Base-by-base conservation (phyloP, 2,797 vertebrate genomes). In the Champsocephalus esox region DNA sequence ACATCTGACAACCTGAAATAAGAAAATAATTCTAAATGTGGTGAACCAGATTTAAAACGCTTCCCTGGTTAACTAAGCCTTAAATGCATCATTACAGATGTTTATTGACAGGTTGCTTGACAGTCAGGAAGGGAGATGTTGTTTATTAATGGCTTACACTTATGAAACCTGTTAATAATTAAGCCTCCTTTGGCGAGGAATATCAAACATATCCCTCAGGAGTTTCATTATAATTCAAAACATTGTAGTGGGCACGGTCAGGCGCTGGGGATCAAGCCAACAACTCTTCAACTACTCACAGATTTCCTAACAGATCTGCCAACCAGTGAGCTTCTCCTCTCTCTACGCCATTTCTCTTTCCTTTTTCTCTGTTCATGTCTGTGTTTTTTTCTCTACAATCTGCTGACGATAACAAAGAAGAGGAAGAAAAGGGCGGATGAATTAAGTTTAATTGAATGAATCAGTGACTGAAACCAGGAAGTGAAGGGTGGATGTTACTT, bases 191-290 rank as follows among this genome's bases (percentile, higher is more conserved):
- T 56, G 57, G 80, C 34, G 1, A 75, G 13, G 34, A 17, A 70
- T 51, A 44, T 41, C 17, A 73, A 65, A 49, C 1, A 8, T 38
- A 38, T 89, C 88, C 82, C 89, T 55, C 9, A 16, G 81, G 82
- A 86, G 63, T 75, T 75, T 80, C 21, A 66, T 75, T 87, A 70
- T 81, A 66, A 88, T 80, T 82, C 79, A 79, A 44, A 82, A 64
- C 28, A 21, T 67, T 78, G 77, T 77, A 77, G 82, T 80, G 82
- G 86, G 77, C 87, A 77, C 79, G 68, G 66, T 66, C 70, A 74
- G 50, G 51, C 64, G 49, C 84, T 61, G 84, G 78, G 84, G 86
- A 87, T 79, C 54, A 78, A 66, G 90, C 88, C 90, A 88, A 76
- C 44, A 56, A 74, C 71, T 85, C 55, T 58, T 74, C 63, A 81